Base-by-base conservation (phyloP, 2,888 invertebrate species). In the Rhyacophila evoluta region DNA sequence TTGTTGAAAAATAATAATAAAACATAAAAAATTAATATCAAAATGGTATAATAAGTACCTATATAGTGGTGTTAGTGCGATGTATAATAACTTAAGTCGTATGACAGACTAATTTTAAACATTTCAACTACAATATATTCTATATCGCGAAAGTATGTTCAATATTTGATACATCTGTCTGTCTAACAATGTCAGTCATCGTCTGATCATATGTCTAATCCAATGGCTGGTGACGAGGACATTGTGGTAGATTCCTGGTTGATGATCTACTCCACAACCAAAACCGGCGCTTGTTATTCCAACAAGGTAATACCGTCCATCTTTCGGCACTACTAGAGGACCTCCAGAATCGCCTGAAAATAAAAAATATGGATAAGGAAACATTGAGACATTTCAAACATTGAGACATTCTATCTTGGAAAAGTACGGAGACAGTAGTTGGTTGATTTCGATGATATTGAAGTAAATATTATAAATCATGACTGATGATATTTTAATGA, bases 221-320 rank as follows among this genome's bases (percentile, higher is more conserved):
- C 94, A 95, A 81, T 89, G 88, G 27, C 92, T 88, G 3, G 94
- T 94, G 83, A 92, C 90, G 83, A 92, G 91, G 1, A 96, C 93
- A 85, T 94, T 94, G 86, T 96, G 95, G 87, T 96, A 96, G 83
- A 96, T 96, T 33, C 95, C 95, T 0, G 96, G 95, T 86, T 96
- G 96, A 84, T 94, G 93, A 84, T 95, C 94, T 11, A 95, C 94
- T 0, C 95, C 95, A 85, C 95, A 96, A 70, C 95, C 95, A 85
- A 95, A 96, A 4, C 96, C 96, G 0, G 95, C 95, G 28, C 95
- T 95, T 0, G 95, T 95, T 82, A 96, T 95, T 11, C 96, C 96
- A 3, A 93, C 94, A 10, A 96, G 87, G 77, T 94, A 94, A 91
- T 94, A 96, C 1, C 94, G 89, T 0, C 94, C 95, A 28, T 78